Evolutionary conservation across 2,113 vertebrate species (phyloP), one percentile per base, ranked within the genome.

Genomic region (Mormoops blainvillei): DNA sequence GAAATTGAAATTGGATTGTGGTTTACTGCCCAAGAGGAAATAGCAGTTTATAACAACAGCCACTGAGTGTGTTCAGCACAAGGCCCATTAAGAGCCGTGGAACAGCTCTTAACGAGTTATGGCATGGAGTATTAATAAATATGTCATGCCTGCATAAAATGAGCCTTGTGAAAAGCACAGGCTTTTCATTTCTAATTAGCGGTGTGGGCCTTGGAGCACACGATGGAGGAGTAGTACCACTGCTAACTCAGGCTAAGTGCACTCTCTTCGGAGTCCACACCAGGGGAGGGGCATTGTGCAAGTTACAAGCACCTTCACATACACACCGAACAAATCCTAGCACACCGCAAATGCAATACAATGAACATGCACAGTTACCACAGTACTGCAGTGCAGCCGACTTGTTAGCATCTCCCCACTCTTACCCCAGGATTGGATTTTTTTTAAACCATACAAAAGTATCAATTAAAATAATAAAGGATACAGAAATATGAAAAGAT

Each of bases 151-250:
- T 0, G 89, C 71, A 85, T 41, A 67, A 87, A 95, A 89, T 2
- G 41, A 96, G 41, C 68, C 70, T 97, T 91, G 50, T 78, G 74
- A 74, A 97, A 94, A 95, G 92, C 87, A 71, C 10, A 41, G 78
- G 54, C 88, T 97, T 97, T 96, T 96, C 77, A 91, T 97, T 95
- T 94, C 85, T 82, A 89, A 97, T 92, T 87, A 96, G 88, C 82
- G 52, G 26, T 4, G 18, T 71, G 90, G 78, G 77, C 41, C 70
- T 80, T 74, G 36, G 67, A 73, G 61, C 36, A 71, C 61, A 71
- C 7, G 1, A 43, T 7, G 8, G 31, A 28, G 52, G 33, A 56
- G 48, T 20, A 71, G 0, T 19, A 56, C 78, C 36, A n/a, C 3
- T 48, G 85, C 16, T 91, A 87, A 84, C 0, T 19, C 71, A 7